These are phyloP conservation scores for Actinia equina DNA, from an alignment of 64 coral and sea anemone genomes.

Conservation along the genomic window DNA sequence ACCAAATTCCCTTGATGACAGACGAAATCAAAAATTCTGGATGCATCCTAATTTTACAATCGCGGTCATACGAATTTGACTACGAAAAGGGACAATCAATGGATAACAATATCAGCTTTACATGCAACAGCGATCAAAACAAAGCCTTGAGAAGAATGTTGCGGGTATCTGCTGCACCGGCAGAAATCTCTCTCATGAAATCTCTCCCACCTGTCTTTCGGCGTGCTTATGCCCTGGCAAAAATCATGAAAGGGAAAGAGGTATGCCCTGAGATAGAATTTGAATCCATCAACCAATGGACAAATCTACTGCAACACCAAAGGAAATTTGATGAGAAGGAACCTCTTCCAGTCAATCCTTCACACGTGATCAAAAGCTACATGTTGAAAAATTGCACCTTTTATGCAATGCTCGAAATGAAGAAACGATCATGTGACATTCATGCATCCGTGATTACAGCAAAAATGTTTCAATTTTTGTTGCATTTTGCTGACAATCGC, in stretches of 20 bases:
- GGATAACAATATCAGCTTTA: too few species aligned
- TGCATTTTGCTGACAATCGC: too few species aligned
- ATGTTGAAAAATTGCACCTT: slow-evolving; percentile 46
- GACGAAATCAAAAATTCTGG: too few species aligned
- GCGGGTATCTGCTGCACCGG: slow-evolving; percentile 28
- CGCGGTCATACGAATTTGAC: too few species aligned
- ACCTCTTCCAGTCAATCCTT: slow-evolving; percentile 7
- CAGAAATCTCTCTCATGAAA: slow-evolving; percentile 30
- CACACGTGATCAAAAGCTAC: slow-evolving; percentile 37
- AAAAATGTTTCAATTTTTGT: too few species aligned
- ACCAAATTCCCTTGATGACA: too few species aligned
- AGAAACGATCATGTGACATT: too few species aligned
- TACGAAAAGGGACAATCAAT: too few species aligned
- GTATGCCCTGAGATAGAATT: slow-evolving; percentile 37
- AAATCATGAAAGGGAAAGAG: slow-evolving; percentile 35
- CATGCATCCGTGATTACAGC: too few species aligned
- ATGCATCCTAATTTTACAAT: too few species aligned
- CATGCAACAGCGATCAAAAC: too few species aligned
- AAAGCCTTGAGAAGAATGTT: slow-evolving; percentile 8
- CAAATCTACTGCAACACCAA: not conserved
- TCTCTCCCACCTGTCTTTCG: slow-evolving; percentile 34
- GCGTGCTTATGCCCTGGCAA: slow-evolving; percentile 36
- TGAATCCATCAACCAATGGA: not conserved
- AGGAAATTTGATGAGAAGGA: too few species aligned
- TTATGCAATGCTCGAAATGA: not conserved